Evolutionary conservation across 2,797 vertebrate genomes (phyloP).

Genomic region (Adelosebastes latens): DNA sequence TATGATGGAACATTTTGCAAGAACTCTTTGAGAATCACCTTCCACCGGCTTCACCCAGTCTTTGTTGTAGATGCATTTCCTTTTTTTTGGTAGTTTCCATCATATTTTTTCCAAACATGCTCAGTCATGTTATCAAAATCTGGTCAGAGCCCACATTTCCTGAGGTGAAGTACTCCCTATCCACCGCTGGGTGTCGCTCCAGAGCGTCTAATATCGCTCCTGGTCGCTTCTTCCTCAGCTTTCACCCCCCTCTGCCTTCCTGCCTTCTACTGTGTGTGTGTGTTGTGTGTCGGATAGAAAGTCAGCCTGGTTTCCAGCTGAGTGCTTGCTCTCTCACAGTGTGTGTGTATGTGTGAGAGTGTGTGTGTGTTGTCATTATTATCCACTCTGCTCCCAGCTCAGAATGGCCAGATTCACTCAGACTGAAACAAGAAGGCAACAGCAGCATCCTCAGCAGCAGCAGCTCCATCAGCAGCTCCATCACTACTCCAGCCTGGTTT

Average conservation of each 20-base stretch:
- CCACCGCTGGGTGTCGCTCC: conserved; percentile 79
- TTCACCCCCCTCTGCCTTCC: conserved; percentile 34
- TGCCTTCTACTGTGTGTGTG: conserved; percentile 52
- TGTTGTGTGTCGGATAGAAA: conserved; percentile 84
- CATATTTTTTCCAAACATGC: not conserved
- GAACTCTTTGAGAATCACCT: no score
- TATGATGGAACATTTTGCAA: no score
- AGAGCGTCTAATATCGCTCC: conserved; percentile 69
- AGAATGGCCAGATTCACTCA: conserved; percentile 98
- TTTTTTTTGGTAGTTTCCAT: no score
- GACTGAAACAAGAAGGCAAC: conserved; percentile 93
- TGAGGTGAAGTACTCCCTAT: not conserved
- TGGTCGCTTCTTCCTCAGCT: conserved; percentile 40
- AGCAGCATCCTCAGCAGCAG: conserved; percentile 87
- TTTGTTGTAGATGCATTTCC: no score
- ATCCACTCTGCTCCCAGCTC: conserved; percentile 90
- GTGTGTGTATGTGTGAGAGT: conserved; percentile 51
- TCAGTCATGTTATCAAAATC: not conserved
- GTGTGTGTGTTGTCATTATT: conserved; percentile 88
- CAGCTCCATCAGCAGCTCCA: conserved; percentile 60
- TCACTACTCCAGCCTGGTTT: conserved; percentile 85
- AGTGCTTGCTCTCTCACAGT: conserved; percentile 85
- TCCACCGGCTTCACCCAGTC: no score
- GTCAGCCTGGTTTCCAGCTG: conserved; percentile 89
- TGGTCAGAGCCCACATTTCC: not conserved